Evolutionary conservation across 2,797 vertebrate genomes (phyloP).

Genomic region (Acanthornis magna): DNA sequence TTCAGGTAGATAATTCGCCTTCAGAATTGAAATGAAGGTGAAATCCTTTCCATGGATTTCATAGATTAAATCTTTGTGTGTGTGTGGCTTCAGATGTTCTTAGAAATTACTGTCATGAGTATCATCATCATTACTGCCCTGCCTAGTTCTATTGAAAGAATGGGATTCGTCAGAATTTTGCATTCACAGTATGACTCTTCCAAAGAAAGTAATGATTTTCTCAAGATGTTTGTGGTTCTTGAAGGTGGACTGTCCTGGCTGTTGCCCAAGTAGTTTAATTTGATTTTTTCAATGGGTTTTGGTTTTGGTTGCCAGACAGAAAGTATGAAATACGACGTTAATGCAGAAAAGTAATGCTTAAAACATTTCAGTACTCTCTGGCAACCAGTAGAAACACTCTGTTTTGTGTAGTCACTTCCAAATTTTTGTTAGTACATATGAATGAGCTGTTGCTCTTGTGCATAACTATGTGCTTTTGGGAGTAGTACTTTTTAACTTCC

Average conservation of each 20-base stretch:
- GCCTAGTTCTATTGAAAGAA: not conserved
- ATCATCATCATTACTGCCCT: not conserved
- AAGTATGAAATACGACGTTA: slow-evolving; percentile 6
- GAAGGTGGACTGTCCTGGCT: not conserved
- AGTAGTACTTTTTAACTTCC: not conserved
- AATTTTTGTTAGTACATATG: not conserved
- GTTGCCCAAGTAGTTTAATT: not conserved
- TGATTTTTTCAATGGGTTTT: not conserved
- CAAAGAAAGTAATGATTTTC: not conserved
- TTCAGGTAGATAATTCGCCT: not conserved
- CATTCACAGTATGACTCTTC: not conserved
- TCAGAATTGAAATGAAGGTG: not conserved
- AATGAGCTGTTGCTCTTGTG: not conserved
- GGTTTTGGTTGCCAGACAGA: not conserved
- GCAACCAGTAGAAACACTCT: not conserved
- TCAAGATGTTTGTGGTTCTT: not conserved
- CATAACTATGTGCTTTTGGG: not conserved
- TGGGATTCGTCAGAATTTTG: not conserved
- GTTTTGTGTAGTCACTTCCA: not conserved
- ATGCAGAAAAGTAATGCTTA: not conserved
- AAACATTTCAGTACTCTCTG: not conserved
- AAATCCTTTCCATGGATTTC: not conserved
- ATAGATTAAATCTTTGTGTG: not conserved
- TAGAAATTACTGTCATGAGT: not conserved
- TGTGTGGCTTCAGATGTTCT: not conserved